Evolutionary conservation across 2,113 vertebrate genomes (phyloP).

Genomic region (Hemiscyllium ocellatum): DNA sequence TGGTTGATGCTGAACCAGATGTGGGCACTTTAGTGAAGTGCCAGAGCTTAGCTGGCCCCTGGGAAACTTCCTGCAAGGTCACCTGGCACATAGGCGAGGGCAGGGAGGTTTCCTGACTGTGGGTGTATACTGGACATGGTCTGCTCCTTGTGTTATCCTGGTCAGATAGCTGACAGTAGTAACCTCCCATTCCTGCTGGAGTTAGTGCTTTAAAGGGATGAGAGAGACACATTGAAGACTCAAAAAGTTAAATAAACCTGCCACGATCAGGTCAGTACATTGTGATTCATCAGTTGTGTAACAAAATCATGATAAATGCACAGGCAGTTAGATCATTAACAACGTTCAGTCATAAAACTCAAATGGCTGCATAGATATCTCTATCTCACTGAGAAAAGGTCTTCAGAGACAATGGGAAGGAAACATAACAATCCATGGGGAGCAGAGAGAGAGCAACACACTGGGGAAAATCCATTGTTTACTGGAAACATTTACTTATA

Average conservation of each 20-base stretch:
- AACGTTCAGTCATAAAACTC: not conserved
- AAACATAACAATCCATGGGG: not conserved
- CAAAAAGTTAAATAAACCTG: not conserved
- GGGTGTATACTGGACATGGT: not conserved
- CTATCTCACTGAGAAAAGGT: not conserved
- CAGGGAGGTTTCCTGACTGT: not conserved
- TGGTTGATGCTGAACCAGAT: not conserved
- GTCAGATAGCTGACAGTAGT: not conserved
- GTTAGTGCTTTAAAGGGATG: not conserved
- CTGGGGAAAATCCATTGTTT: not conserved
- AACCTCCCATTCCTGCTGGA: not conserved
- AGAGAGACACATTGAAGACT: not conserved
- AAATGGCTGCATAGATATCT: not conserved
- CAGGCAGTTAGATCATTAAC: not conserved
- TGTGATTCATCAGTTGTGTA: not conserved
- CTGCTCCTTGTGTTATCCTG: not conserved
- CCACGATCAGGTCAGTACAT: not conserved
- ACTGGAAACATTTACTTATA: not conserved
- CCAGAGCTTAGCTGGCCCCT: not conserved
- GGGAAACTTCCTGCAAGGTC: not conserved
- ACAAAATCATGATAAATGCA: not conserved
- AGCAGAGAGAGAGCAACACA: not conserved
- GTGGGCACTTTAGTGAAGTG: not conserved
- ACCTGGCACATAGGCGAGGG: not conserved
- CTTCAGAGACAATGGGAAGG: not conserved